phyloP scores from a whole-genome alignment of 1,140 invertebrate genomes.

The Leguminivora glycinivorella region DNA sequence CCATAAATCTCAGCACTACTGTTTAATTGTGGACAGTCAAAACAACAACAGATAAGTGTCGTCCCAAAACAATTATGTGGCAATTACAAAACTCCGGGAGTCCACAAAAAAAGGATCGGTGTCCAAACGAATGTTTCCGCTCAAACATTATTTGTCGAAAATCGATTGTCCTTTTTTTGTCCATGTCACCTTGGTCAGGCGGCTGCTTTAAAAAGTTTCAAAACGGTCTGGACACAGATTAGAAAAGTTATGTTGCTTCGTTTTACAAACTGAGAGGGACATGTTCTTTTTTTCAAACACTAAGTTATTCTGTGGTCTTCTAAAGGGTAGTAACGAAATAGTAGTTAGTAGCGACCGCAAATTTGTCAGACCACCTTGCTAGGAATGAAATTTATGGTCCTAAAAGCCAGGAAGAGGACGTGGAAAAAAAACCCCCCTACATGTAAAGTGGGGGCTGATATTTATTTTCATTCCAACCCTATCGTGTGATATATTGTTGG shows the following conservation, averaged over 20 bases:
- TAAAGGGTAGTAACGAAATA: constrained; percentile 56
- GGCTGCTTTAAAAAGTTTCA: constrained; percentile 1
- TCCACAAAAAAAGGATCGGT: constrained; percentile 51
- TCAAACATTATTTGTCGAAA: constrained; percentile 48
- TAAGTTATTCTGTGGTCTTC: constrained; percentile 50
- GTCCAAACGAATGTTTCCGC: constrained; percentile 39
- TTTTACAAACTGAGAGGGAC: background rate
- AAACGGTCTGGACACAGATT: constrained; percentile 1
- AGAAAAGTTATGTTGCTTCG: background rate
- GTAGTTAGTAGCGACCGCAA: constrained; percentile 69
- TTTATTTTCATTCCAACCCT: no score
- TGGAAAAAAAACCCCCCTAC: no score
- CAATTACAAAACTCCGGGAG: constrained; percentile 52
- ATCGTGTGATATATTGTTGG: no score
- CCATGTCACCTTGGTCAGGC: background rate
- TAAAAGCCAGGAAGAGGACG: constrained; percentile 64
- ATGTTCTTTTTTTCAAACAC: background rate
- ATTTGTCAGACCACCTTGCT: constrained; percentile 76
- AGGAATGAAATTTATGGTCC: constrained; percentile 69
- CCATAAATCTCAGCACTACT: constrained; percentile 44
- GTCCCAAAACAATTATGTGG: constrained; percentile 59
- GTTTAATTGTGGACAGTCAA: constrained; percentile 52
- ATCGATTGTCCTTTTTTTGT: constrained; percentile 27
- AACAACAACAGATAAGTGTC: constrained; percentile 54
- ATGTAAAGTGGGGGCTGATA: no score